phyloP scores from a whole-genome alignment of 2,888 invertebrate genomes.

The Trachelus iudaicus region DNA sequence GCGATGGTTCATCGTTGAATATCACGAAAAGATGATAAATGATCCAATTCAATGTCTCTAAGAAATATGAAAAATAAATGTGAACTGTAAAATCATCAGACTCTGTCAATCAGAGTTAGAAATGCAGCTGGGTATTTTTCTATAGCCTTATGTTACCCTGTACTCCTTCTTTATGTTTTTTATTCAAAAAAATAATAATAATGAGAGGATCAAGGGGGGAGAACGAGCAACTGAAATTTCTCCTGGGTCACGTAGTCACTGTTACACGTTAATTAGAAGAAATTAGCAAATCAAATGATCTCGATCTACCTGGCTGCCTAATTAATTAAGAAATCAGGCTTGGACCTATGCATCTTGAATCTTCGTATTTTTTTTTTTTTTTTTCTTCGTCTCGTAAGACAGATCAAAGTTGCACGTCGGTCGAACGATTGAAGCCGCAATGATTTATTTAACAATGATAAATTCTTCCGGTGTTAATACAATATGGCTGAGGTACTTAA shows the following conservation, averaged over 20 bases:
- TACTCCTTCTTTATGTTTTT: neutral
- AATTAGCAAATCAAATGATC: constrained; percentile 17
- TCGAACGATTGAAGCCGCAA: neutral
- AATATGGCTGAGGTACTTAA: neutral
- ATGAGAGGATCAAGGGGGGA: neutral
- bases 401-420: neutral
- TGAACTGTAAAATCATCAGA: neutral
- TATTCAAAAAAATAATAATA: neutral
- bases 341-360: constrained; percentile 26
- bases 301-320: constrained; percentile 23
- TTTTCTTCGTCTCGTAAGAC: neutral
- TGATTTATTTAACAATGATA: neutral
- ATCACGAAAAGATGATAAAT: neutral
- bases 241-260: neutral
- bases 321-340: constrained; percentile 15
- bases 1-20: neutral
- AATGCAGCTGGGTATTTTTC: neutral
- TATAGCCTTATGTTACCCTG: neutral
- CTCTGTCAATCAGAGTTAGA: neutral
- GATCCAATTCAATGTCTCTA: neutral
- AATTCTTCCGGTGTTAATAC: neutral
- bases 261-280: constrained; percentile 19
- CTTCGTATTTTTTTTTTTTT: constrained; percentile 13
- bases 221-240: neutral
- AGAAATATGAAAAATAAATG: neutral